Conservation (phyloP, 1,140 invertebrate genomes). For the Aphis gossypii region DNA sequence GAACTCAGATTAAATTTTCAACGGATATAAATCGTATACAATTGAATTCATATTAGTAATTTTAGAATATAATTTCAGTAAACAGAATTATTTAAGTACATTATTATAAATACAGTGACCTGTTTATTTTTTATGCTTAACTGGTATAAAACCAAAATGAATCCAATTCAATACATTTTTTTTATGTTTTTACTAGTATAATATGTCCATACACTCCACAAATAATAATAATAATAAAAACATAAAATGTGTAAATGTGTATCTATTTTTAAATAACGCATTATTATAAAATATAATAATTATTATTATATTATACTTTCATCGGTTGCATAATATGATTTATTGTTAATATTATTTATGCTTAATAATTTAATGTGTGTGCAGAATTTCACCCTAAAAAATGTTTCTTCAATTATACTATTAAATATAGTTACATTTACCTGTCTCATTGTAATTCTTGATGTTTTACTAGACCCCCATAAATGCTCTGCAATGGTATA, state of each 20-base stretch:
- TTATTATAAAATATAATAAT: not conserved
- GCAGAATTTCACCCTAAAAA: not conserved
- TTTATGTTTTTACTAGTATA: not conserved
- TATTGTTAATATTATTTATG: not conserved
- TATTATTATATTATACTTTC: not conserved
- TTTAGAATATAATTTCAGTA: not conserved
- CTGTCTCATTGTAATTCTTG: conserved; percentile 39
- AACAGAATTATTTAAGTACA: not conserved
- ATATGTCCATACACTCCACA: not conserved
- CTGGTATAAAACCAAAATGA: not conserved
- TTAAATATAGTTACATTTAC: not conserved
- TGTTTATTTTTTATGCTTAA: not conserved
- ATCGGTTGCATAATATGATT: not conserved
- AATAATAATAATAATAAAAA: not conserved
- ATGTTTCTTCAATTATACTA: not conserved
- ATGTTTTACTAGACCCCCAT: conserved; percentile 29
- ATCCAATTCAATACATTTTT: not conserved
- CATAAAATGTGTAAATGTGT: not conserved
- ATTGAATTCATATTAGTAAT: not conserved
- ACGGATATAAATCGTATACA: not conserved
- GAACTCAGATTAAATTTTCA: not conserved
- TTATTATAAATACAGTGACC: not conserved
- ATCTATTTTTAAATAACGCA: not conserved
- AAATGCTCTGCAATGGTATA: not conserved
- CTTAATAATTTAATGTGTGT: not conserved